These are phyloP conservation scores for Acleris sparsana DNA, from an alignment of 2,888 invertebrate genomes.

Conservation along the genomic window DNA sequence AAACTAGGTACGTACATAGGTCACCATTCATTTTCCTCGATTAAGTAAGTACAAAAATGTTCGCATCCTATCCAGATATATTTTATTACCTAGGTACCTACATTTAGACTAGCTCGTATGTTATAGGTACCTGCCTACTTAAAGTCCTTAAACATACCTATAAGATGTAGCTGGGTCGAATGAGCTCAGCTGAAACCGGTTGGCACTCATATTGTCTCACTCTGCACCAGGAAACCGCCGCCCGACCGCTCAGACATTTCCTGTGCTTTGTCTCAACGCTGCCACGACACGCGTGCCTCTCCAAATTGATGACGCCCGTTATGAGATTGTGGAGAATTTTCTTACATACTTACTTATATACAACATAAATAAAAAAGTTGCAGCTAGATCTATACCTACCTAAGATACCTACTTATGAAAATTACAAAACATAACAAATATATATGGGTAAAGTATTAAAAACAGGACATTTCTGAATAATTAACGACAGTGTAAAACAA, in stretches of 20 bases:
- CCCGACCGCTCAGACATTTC: conserved; percentile 72
- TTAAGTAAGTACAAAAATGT: too few species aligned
- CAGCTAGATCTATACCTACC: too few species aligned
- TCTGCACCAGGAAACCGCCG: conserved; percentile 78
- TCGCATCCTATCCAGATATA: too few species aligned
- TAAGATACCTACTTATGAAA: too few species aligned
- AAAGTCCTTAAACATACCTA: conserved; percentile 21
- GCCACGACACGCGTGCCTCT: conserved; percentile 49
- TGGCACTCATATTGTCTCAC: conserved; percentile 77
- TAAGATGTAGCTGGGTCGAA: conserved; percentile 56
- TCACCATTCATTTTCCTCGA: too few species aligned
- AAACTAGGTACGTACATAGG: too few species aligned
- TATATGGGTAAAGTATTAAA: conserved; percentile 36
- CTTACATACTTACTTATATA: not conserved
- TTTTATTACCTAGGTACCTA: too few species aligned
- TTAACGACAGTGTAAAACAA: conserved; percentile 59
- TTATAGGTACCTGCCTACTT: conserved; percentile 30
- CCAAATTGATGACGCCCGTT: conserved; percentile 36
- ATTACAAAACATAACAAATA: not conserved
- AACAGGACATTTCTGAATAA: conserved; percentile 48
- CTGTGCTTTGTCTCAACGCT: conserved; percentile 74
- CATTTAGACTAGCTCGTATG: conserved; percentile 6
- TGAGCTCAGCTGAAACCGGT: conserved; percentile 76
- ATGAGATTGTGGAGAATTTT: not conserved
- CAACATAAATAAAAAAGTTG: too few species aligned